Conservation (phyloP, 2,888 invertebrate species). For the Acleris emargana region DNA sequence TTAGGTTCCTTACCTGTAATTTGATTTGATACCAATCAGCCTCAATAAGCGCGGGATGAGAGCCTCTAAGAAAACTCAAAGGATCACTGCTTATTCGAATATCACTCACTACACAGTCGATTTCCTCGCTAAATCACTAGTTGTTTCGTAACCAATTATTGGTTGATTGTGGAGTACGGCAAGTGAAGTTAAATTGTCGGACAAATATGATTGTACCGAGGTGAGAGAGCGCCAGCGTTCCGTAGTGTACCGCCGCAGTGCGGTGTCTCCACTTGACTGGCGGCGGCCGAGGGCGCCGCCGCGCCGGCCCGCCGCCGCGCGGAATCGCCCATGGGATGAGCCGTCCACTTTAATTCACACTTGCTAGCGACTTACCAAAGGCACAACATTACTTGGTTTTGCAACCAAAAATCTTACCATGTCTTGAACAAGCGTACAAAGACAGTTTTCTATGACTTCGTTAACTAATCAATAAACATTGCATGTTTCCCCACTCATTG, state of each 20-base stretch:
- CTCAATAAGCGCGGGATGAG: constrained; percentile 58
- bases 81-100: constrained; percentile 48
- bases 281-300: constrained; percentile 45
- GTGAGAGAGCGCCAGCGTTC: constrained; percentile 43
- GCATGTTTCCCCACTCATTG: too few species aligned
- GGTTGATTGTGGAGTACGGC: constrained; percentile 37
- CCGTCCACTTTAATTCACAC: constrained; percentile 40
- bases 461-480: too few species aligned
- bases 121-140: constrained; percentile 48
- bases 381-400: too few species aligned
- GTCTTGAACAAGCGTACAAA: too few species aligned
- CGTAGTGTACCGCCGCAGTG: constrained; percentile 70
- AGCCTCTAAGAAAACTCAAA: constrained; percentile 58
- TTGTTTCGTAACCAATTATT: constrained; percentile 37
- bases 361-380: too few species aligned
- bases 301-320: constrained; percentile 40
- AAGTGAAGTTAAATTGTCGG: constrained; percentile 44
- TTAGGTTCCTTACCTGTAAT: constrained; percentile 61
- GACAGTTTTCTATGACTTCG: too few species aligned
- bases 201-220: constrained; percentile 39
- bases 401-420: too few species aligned
- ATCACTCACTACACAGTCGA: constrained; percentile 36
- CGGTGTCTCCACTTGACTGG: constrained; percentile 72
- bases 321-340: constrained; percentile 47
- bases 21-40: constrained; percentile 58